Conservation (phyloP, 1,140 invertebrate species). For the Sitobion miscanthi region DNA sequence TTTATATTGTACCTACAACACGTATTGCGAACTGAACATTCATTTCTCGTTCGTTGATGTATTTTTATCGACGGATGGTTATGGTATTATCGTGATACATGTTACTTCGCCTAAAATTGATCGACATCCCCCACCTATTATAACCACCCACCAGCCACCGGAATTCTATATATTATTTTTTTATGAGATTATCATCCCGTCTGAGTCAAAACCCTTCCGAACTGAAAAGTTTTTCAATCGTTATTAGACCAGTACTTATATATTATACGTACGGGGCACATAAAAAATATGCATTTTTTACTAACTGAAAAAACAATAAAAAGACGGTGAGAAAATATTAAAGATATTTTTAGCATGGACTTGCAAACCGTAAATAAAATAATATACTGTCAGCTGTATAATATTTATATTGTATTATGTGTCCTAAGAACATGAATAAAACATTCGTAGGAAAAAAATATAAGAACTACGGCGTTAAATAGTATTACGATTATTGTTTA, state of each 20-base stretch:
- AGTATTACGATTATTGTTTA: not conserved
- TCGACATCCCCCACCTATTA: not conserved
- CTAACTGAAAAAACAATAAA: conserved; percentile 30
- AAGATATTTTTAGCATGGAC: not conserved
- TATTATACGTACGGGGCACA: not conserved
- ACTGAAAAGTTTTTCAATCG: not conserved
- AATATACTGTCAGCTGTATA: not conserved
- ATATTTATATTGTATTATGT: not conserved
- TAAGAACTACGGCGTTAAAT: not conserved
- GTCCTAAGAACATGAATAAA: conserved; percentile 30
- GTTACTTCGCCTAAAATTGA: not conserved
- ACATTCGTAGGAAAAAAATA: not conserved
- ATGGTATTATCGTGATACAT: not conserved
- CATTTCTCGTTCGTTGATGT: not conserved
- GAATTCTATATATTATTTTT: not conserved
- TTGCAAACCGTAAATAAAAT: not conserved
- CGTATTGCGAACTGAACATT: not conserved
- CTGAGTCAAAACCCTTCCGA: not conserved
- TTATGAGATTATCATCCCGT: not conserved
- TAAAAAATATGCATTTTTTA: conserved; percentile 30
- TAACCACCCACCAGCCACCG: not conserved
- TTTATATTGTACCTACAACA: not conserved
- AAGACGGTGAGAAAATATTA: not conserved
- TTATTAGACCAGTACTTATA: not conserved
- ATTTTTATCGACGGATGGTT: not conserved